Conservation (phyloP, 2,888 invertebrate genomes). For the Apotomis betuletana region DNA sequence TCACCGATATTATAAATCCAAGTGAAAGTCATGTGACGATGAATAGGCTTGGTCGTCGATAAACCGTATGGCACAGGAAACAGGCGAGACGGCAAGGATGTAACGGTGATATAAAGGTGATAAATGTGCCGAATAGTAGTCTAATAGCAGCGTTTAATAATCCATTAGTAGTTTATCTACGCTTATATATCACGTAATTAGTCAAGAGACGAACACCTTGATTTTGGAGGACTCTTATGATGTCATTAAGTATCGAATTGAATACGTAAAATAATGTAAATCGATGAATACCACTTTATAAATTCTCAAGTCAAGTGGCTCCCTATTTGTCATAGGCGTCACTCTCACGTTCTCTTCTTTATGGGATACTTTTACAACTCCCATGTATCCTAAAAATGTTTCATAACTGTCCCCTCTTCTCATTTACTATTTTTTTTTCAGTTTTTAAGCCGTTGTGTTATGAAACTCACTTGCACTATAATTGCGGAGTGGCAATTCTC, state of each 20-base stretch:
- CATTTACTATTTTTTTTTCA: no score
- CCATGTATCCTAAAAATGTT: no score
- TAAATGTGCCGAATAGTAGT: conserved; percentile 2
- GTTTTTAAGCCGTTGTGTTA: no score
- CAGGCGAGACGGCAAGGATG: background rate
- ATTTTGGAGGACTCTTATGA: background rate
- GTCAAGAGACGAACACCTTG: background rate
- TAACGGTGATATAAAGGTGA: background rate
- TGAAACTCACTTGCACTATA: no score
- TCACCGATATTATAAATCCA: conserved; percentile 45
- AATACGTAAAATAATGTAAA: no score
- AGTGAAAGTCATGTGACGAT: conserved; percentile 48
- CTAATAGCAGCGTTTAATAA: background rate
- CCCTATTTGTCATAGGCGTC: no score
- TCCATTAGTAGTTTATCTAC: conserved; percentile 11
- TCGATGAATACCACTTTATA: no score
- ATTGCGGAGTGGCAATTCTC: no score
- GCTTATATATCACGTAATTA: conserved; percentile 6
- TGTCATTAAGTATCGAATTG: background rate
- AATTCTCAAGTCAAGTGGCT: no score
- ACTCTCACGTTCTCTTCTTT: no score
- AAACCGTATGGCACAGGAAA: conserved; percentile 5
- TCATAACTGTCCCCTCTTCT: no score
- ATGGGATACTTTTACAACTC: no score
- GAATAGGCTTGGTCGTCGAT: conserved; percentile 16